Base-by-base conservation (phyloP, 1,140 invertebrate species). In the Samia ricini region DNA sequence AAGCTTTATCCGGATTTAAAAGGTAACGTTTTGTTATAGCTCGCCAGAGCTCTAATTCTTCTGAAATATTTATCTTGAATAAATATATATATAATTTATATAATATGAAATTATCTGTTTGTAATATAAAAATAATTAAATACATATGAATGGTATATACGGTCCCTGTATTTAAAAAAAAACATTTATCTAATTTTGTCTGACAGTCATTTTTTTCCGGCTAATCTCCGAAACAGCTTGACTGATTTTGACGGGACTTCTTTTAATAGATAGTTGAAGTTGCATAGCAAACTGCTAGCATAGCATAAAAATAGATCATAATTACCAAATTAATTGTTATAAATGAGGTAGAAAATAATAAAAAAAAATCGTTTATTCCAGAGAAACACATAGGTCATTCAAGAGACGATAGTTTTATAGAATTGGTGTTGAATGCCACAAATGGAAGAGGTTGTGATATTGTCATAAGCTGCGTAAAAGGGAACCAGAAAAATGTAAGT, bases 401-500 rank as follows among this genome's bases (percentile, higher is more conserved):
- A 4, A 64, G 72, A 4, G 70, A 74, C 51, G 22, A 15, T 3
- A 64, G 36, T 42, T 77, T 74, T 26, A 20, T 50, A 20, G 64
- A 69, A 23, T 64, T 74, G 66, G 60, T 74, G 6, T 18, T 66
- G 10, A 56, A 21, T 22, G 19, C 15, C 0, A 71, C 70, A 2
- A 62, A 66, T 12, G 63, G 65, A 12, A 7, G 64, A 33, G 71
- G 71, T 23, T 71, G 69, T 29, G 29, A 71, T 22, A 52, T 77
- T 4, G 48, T 72, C 20, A 68, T 74, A 23, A 36, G 59, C 22
- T 64, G 51, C 33, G 55, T 64, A 33, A 66, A 66, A 52, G 70
- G 68, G 8, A 56, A 70, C n/a, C 26, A 72, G 8, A 74, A 63
- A 70, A 66, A 64, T 48, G 75, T 77, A 74, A 52, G 66, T 64